Evolutionary conservation across 1,140 invertebrate genomes (phyloP), one percentile per base, ranked within the genome.

Genomic region (Brachionus calyciflorus): DNA sequence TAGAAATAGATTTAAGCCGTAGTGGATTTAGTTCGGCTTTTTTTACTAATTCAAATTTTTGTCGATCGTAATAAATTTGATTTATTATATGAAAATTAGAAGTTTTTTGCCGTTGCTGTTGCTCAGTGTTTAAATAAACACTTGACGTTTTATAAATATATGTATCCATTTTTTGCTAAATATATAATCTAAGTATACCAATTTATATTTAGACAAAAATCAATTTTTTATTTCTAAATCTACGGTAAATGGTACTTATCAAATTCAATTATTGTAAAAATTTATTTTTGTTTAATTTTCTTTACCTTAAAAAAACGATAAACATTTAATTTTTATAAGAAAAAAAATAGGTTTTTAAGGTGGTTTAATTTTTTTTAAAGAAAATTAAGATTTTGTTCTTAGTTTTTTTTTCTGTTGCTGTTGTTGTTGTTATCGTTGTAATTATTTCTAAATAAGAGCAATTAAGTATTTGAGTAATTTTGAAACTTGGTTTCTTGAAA

Each of bases 261-360:
- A 60, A 33, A 17, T 60, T 60, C 19, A 37, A 60, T 60, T 60
- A 60, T 28, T 60, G 55, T 60, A 60, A 60, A 60, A 26, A 60
- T 33, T 60, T 60, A 33, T 9, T 17, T 60, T 60, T 60, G 33
- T 60, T 60, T 60, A 33, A 60, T n/a, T n/a, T n/a, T n/a, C n/a
- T n/a, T n/a, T n/a, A n/a, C n/a, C n/a, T n/a, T n/a, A n/a, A n/a
- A n/a, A n/a, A n/a, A n/a, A n/a, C 3, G 33, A 37, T 5, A 37
- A 37, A 37, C 9, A 37, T 37, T 37, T 37, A 37, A 37, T 37
- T 37, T 37, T 37, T 37, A 5, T 37, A 5, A 5, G 33, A 37
- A 37, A 37, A 37, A 37, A 37, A 37, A 9, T 5, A 9, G 33
- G 33, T 37, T 37, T n/a, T n/a, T 37, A 37, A 37, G 33, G 33